phyloP scores from a whole-genome alignment of 1,140 invertebrate genomes.

The Leptinotarsa lineolata region DNA sequence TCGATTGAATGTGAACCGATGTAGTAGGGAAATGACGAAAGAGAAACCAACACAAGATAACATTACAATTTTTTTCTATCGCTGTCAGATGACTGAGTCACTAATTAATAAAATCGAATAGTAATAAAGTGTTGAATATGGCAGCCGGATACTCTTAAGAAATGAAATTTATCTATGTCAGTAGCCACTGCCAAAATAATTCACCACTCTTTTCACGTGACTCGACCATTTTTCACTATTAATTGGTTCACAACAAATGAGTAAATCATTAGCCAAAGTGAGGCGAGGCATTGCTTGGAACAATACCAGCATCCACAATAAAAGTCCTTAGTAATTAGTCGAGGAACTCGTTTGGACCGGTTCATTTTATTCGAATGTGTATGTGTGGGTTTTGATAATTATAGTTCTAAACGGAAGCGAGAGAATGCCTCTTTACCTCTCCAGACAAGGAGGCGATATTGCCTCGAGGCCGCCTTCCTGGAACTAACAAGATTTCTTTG shows the following conservation, averaged over 20 bases:
- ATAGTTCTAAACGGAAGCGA: conserved; percentile 49
- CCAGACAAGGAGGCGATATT: conserved; percentile 30
- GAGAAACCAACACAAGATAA: neutral
- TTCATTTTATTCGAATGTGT: conserved; percentile 40
- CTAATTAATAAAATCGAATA: too few relatives aligned
- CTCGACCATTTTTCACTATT: conserved; percentile 14
- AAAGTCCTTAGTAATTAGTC: conserved; percentile 45
- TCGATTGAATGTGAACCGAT: neutral
- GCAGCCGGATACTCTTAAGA: too few relatives aligned
- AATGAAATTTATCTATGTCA: too few relatives aligned
- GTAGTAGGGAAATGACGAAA: neutral
- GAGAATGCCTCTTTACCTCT: conserved; percentile 26
- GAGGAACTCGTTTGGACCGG: conserved; percentile 45
- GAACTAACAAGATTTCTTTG: conserved; percentile 50
- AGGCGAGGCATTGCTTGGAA: conserved; percentile 8
- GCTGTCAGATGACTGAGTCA: too few relatives aligned
- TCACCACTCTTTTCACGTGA: too few relatives aligned
- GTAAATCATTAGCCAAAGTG: conserved; percentile 7
- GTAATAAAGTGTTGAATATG: too few relatives aligned
- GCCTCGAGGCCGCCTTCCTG: conserved; percentile 41
- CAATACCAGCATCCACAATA: conserved; percentile 27
- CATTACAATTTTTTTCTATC: too few relatives aligned
- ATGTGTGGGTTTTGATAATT: conserved; percentile 52
- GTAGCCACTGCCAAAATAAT: too few relatives aligned
- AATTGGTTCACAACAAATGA: conserved; percentile 19